Base-by-base conservation (phyloP, 1,140 invertebrate genomes). In the Lepidurus arcticus region DNA sequence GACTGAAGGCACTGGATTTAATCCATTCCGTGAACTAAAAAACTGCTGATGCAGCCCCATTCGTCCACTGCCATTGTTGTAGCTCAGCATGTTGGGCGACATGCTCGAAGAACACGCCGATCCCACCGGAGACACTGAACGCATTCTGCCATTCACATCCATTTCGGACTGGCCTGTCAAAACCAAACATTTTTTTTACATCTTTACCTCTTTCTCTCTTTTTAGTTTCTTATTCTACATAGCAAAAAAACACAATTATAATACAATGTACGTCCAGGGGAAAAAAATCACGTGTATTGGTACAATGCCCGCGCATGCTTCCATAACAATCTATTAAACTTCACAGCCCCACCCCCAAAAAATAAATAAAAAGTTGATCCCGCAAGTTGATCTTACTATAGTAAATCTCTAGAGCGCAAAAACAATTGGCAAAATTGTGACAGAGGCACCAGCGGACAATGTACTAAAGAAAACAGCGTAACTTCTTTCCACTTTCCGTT, bases 401-500 rank as follows among this genome's bases (percentile, higher is more conserved):
- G 21, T 65, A 13, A 9, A 16, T 65, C 8, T n/a, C 16, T 65
- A n/a, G 53, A 65, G 16, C 21, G 6, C 16, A 65, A 65, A 21
- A 65, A 65, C 53, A 65, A 65, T 4, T 34, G 34, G 34, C 34
- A 65, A 65, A 65, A 9, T 16, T 65, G 53, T 65, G 9, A 65
- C 21, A 65, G 53, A 65, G 21, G 21, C 53, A 65, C 53, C 34
- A 65, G 53, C 53, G 53, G 53, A 65, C 53, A 65, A 65, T 65
- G 53, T 65, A 76, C 76, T 65, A 76, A 21, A 75, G n/a, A 42
- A 75, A 75, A 76, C 44, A 76, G 42, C 76, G 26, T 16, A 76
- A 76, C 21, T 65, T 10, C 13, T 76, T 26, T 42, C 73, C n/a
- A 10, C 24, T 13, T 8, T 73, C 73, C 65, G 45, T 26, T 74